Evolutionary conservation across 2,888 invertebrate species (phyloP).

Genomic region (Stenichneumon culpator): DNA sequence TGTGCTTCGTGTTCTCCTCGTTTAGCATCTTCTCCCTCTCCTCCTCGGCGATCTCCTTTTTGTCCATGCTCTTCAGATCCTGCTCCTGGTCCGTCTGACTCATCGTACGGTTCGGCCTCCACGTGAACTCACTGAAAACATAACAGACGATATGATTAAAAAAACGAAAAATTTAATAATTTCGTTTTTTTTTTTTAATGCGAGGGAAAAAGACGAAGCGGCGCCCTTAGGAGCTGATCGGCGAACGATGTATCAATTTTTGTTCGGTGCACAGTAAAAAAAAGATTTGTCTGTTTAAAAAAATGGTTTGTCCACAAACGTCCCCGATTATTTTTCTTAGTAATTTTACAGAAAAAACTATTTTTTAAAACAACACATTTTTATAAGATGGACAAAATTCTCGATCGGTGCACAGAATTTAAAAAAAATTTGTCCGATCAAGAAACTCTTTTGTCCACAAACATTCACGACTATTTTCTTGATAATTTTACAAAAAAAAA

Average conservation of each 20-base stretch:
- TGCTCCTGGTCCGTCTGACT: constrained; percentile 75
- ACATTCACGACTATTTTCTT: too few species aligned
- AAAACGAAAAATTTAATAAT: not conserved
- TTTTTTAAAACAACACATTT: too few species aligned
- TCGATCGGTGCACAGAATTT: too few species aligned
- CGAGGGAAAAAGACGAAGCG: not conserved
- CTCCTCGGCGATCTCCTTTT: constrained; percentile 84
- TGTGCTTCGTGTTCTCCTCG: constrained; percentile 87
- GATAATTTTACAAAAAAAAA: too few species aligned
- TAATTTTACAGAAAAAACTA: too few species aligned
- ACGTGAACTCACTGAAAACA: constrained; percentile 33
- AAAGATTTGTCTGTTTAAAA: too few species aligned
- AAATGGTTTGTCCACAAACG: too few species aligned
- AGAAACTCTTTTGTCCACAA: too few species aligned
- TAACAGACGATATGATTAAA: not conserved
- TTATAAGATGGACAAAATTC: too few species aligned
- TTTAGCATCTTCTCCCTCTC: constrained; percentile 89
- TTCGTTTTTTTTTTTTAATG: too few species aligned
- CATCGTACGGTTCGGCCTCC: constrained; percentile 68
- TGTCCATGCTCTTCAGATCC: constrained; percentile 82
- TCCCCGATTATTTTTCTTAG: too few species aligned
- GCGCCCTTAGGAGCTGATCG: not conserved
- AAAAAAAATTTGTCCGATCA: too few species aligned
- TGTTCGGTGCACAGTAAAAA: not conserved
- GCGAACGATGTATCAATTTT: constrained; percentile 3